A percentile compares a stretch with the other conserved stretches of the same genome.
Evolutionary conservation across 2,797 vertebrate genomes (phyloP).

Genomic region (Sebastes steindachneri): DNA sequence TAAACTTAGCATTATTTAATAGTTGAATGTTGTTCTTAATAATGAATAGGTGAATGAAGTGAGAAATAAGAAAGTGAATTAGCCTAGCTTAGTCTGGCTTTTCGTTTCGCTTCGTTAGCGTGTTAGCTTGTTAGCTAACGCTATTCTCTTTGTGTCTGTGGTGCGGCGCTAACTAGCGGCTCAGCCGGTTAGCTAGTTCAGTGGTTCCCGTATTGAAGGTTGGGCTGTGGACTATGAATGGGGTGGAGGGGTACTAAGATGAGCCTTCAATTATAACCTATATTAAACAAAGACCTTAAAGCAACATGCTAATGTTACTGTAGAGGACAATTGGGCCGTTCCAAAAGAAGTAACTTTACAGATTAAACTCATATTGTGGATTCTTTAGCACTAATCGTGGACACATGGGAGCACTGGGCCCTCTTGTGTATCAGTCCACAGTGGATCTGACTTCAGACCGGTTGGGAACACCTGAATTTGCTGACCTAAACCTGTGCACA

Average conservation of each 20-base stretch:
- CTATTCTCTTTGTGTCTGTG: slow-evolving; percentile 74
- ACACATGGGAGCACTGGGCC: too few species aligned
- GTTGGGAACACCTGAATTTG: slow-evolving; percentile 42
- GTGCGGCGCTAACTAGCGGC: slow-evolving; percentile 47
- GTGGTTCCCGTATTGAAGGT: slow-evolving; percentile 18
- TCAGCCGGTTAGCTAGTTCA: slow-evolving; percentile 41
- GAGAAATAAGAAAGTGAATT: neutral
- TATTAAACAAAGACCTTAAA: neutral
- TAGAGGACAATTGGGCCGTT: too few species aligned
- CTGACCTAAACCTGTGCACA: neutral
- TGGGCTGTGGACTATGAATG: neutral
- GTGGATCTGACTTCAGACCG: accelerated
- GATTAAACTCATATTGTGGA: accelerated
- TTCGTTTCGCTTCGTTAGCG: slow-evolving; percentile 48
- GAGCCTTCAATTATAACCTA: too few species aligned
- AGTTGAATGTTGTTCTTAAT: neutral
- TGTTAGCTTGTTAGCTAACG: slow-evolving; percentile 61
- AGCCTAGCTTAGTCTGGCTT: neutral
- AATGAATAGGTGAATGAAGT: accelerated
- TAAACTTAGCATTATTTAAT: neutral
- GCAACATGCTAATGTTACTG: too few species aligned
- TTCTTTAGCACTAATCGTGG: neutral
- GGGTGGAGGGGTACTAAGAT: accelerated
- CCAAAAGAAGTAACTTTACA: too few species aligned
- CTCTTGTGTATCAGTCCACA: accelerated